Evolutionary conservation across 2,888 invertebrate species (phyloP), one percentile per base, ranked within the genome.

Genomic region (Amphiduros pacificus): DNA sequence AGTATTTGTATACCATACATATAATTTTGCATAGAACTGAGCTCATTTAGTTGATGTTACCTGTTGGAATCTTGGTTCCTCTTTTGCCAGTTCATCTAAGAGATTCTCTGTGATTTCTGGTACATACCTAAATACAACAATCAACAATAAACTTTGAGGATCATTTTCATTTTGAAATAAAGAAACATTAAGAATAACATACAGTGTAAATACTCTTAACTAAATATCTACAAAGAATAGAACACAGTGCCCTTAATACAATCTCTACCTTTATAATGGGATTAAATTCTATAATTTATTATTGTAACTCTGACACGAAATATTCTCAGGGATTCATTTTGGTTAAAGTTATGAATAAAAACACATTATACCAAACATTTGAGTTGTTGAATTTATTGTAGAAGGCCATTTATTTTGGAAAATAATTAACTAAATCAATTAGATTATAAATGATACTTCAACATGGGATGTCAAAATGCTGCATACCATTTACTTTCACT

Each of bases 1-100:
- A 36, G 11, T 36, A 36, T 36, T 36, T 36, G 17, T 36, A 17
- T 36, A n/a, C n/a, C n/a, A n/a, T n/a, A n/a, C n/a, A n/a, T n/a
- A n/a, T n/a, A n/a, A n/a, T n/a, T n/a, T n/a, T n/a, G n/a, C n/a
- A n/a, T n/a, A n/a, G n/a, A n/a, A n/a, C n/a, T n/a, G n/a, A n/a
- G n/a, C n/a, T n/a, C n/a, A n/a, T n/a, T n/a, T n/a, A n/a, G n/a
- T n/a, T n/a, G n/a, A n/a, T n/a, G n/a, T n/a, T n/a, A 63, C 65
- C 65, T 60, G 58, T n/a, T 58, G 63, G 36, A 65, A 63, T 6
- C 61, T 58, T 20, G 66, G 63, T 41, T 61, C 55, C 28, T 63
- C 66, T n/a, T 61, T 54, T 5, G 61, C 61, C 28, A 66, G 55
- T 29, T 66, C 66, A 44, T 58, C 61, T 28, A 66, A 29, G 11